phyloP scores from a whole-genome alignment of 2,797 vertebrate species.

The Oreochromis grahami region DNA sequence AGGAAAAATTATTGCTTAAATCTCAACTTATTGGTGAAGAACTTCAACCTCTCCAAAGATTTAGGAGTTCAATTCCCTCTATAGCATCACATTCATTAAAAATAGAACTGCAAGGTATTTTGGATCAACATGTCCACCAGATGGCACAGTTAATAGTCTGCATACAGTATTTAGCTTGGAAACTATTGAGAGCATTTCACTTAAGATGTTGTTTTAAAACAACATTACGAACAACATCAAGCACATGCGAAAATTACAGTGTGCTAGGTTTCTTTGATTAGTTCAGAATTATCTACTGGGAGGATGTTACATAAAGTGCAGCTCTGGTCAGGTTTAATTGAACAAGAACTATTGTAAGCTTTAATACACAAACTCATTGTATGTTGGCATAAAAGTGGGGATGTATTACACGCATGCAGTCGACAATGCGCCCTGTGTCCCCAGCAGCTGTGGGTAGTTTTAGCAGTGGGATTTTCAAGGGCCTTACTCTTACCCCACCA shows the following conservation, averaged over 20 bases:
- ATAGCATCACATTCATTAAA: neutral
- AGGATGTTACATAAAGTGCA: neutral
- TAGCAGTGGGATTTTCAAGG: constrained; percentile 56
- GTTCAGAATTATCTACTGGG: neutral
- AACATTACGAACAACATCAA: neutral
- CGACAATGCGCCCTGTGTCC: constrained; percentile 45
- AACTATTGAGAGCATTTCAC: neutral
- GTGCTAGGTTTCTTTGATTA: neutral
- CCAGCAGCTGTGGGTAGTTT: constrained; percentile 59
- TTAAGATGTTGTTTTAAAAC: neutral
- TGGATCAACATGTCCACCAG: constrained; percentile 37
- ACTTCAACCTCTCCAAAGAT: neutral
- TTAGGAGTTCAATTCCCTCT: neutral
- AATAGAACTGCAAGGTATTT: neutral
- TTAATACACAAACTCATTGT: neutral
- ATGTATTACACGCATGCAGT: neutral
- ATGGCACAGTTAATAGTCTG: constrained; percentile 18
- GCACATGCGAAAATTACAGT: neutral
- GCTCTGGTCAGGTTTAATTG: neutral
- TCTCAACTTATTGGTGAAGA: neutral
- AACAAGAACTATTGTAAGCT: neutral
- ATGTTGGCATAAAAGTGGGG: neutral
- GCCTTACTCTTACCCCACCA: constrained; percentile 12
- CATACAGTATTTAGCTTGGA: neutral
- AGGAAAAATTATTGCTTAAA: neutral